These are phyloP conservation scores for Apodemus agrarius DNA, from an alignment of 2,797 vertebrate species.

Conservation along the genomic window DNA sequence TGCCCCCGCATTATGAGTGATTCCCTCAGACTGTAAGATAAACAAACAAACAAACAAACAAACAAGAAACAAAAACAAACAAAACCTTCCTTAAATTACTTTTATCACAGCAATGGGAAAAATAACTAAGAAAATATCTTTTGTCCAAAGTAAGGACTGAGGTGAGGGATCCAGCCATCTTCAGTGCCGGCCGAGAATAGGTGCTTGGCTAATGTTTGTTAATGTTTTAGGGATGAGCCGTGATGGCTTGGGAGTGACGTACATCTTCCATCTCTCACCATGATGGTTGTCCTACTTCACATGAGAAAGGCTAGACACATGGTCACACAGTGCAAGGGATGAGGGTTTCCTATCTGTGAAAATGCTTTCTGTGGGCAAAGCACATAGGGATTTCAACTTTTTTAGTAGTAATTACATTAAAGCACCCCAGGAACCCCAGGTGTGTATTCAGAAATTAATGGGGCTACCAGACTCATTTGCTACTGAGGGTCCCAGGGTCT, in stretches of 20 bases:
- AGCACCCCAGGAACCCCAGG: constrained; percentile 47
- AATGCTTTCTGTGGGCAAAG: constrained; percentile 56
- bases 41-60: not conserved
- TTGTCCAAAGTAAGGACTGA: not conserved
- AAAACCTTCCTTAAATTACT: not conserved
- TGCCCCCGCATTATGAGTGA: not conserved
- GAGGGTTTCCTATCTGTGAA: constrained; percentile 28
- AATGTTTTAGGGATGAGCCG: not conserved
- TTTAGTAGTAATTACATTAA: constrained; percentile 64
- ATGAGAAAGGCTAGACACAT: not conserved
- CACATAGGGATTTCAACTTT: constrained; percentile 31
- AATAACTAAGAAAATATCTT: not conserved
- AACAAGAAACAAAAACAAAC: not conserved
- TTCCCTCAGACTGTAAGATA: not conserved
- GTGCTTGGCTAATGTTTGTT: not conserved
- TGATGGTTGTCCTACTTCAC: not conserved
- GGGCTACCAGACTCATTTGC: constrained; percentile 70
- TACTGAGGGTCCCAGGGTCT: constrained; percentile 55
- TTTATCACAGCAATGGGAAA: not conserved
- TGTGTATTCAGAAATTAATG: constrained; percentile 73
- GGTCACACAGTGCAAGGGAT: not conserved
- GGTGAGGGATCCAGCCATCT: not conserved
- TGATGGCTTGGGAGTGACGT: not conserved
- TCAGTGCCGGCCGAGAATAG: not conserved
- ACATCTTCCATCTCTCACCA: not conserved